These are phyloP conservation scores for Oncopodura yosiiana DNA, from an alignment of 1,140 invertebrate species.

Conservation along the genomic window DNA sequence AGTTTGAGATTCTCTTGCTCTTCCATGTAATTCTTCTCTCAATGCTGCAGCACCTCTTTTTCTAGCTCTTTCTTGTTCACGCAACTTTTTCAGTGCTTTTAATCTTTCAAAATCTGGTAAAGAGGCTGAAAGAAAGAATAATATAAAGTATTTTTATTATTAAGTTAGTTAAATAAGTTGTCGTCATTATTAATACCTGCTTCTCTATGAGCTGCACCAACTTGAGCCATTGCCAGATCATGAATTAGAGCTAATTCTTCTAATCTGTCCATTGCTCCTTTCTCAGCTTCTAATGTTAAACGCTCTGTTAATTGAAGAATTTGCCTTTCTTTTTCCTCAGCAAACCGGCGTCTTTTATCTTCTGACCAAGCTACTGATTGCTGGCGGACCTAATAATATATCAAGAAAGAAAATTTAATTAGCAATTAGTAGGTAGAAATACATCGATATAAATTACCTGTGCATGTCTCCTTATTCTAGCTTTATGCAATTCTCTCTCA, in stretches of 20 bases:
- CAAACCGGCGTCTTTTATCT: slow-evolving; percentile 5
- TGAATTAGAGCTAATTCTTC: slow-evolving; percentile 18
- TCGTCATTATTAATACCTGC: too few relatives aligned
- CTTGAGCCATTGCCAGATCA: slow-evolving; percentile 24
- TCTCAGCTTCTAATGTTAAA: slow-evolving; percentile 9
- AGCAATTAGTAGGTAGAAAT: not conserved
- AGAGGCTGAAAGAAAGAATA: slow-evolving; percentile 4
- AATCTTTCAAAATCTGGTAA: slow-evolving; percentile 2
- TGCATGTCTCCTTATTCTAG: not conserved
- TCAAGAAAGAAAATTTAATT: not conserved
- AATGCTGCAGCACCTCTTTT: slow-evolving; percentile 10
- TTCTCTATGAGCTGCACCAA: slow-evolving; percentile 24
- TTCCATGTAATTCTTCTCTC: not conserved
- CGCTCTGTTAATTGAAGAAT: slow-evolving; percentile 9
- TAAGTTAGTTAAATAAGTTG: too few relatives aligned
- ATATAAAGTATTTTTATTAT: too few relatives aligned
- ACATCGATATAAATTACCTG: slow-evolving; percentile 1
- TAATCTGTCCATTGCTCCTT: slow-evolving; percentile 8
- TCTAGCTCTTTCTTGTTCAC: slow-evolving; percentile 2
- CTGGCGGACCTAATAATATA: slow-evolving; percentile 15
- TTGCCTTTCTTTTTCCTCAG: slow-evolving; percentile 17
- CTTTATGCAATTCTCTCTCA: not conserved
- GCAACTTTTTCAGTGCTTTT: slow-evolving; percentile 1
- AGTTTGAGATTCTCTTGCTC: not conserved
- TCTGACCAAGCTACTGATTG: slow-evolving; percentile 22